Base-by-base conservation (phyloP, 35 echinoderm and acorn worm genomes). In the Heliocidaris erythrogramma region DNA sequence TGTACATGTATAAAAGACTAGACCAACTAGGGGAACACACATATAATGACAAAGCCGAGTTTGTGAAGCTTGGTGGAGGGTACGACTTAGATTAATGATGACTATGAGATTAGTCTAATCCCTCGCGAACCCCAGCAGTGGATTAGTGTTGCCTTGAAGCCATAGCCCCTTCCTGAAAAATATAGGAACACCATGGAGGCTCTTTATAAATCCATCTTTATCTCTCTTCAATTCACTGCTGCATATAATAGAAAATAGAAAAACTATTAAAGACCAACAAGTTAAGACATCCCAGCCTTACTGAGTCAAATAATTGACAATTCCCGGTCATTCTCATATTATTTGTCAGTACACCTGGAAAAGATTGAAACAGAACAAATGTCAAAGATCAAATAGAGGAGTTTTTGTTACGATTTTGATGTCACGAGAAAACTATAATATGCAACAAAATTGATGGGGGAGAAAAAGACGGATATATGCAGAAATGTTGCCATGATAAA, bases 31-130 rank as follows among this genome's bases (percentile, higher is more conserved):
- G 91, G 91, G 91, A 92, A n/a, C 50, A 92, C 10, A 92, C 90
- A 88, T 32, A 88, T 48, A 89, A 92, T 59, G 91, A 92, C 91
- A 59, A 50, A 52, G 91, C 91, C 91, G 59, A 89, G 91, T 92
- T 50, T 92, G 91, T 92, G 91, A 92, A 92, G 91, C 47, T 52
- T 92, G 47, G 91, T 92, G 91, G 91, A 18, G 49, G 49, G 13
- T 21, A 5, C 21, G 30, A 59, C 21, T 14, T 48, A 24, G 49
- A 92, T 59, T 92, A 59, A 30, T 59, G 47, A 92, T 59, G 91
- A 30, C 49, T 78, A 32, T 89, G 87, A 89, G 87, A 89, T 89
- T 89, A 89, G 47, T 89, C 9, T 48, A 89, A 89, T 89, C 87
- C 87, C 31, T 48, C 16, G 87, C 87, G 47, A 89, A 32, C 47